These are phyloP conservation scores for Enteromius fasciolatus DNA, from an alignment of 2,797 vertebrate genomes.

Conservation along the genomic window DNA sequence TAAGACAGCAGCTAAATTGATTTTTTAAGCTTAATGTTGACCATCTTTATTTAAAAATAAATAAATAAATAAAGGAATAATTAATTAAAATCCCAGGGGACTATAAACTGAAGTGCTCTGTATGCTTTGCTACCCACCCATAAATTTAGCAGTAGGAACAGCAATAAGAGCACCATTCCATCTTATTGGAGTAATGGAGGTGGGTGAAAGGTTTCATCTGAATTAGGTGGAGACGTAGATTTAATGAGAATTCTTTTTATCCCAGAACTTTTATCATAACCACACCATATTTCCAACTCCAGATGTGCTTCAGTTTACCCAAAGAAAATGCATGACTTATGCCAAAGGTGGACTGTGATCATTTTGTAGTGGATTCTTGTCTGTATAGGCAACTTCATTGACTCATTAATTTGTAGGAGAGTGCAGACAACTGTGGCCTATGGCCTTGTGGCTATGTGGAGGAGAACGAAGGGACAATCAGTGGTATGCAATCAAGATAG, in stretches of 20 bases:
- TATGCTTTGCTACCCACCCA: not conserved
- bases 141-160: not conserved
- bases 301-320: not conserved
- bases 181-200: conserved; percentile 11
- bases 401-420: conserved; percentile 8
- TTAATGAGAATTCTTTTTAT: conserved; percentile 24
- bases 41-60: too few relatives aligned
- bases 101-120: not conserved
- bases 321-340: conserved; percentile 23
- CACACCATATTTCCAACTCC: not conserved
- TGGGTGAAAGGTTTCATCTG: conserved; percentile 4
- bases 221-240: conserved; percentile 33
- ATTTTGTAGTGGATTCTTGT: conserved; percentile 11
- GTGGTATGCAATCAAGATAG: conserved; percentile 65
- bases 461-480: conserved; percentile 42
- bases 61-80: not conserved
- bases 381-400: not conserved
- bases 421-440: conserved; percentile 3
- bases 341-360: not conserved
- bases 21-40: too few relatives aligned
- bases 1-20: not conserved
- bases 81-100: not conserved
- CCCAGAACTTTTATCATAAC: conserved; percentile 35
- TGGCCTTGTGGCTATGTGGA: conserved; percentile 16
- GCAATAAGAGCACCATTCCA: not conserved